Evolutionary conservation across 2,888 invertebrate species (phyloP), one percentile per base, ranked within the genome.

Genomic region (Chromoteleia sp.): DNA sequence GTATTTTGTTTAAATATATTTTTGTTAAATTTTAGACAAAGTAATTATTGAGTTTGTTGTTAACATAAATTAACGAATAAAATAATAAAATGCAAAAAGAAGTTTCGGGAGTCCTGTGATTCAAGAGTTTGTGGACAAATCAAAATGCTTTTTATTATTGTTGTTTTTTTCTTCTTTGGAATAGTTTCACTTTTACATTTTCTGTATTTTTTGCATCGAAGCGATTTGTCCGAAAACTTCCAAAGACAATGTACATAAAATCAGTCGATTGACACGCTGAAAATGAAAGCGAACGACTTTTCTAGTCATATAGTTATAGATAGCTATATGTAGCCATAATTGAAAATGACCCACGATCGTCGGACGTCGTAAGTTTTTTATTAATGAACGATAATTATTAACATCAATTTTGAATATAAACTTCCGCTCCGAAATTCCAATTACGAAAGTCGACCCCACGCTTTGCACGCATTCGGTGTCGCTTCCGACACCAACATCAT

Each of bases 271-370:
- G 36, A 39, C 10, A 6, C 21, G 41, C 15, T 30, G 14, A 68
- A 58, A 56, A 6, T 2, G 7, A 59, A 10, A 7, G 21, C 50
- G 17, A 14, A 25, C 21, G 12, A 14, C 36, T 45, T 48, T 63
- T 33, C 75, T 75, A 75, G 65, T 75, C 67, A 59, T 67, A 65
- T 67, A 67, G 75, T 75, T 75, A 65, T 75, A 77, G 68, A 61
- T 63, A 61, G 70, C 70, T 77, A 77, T 70, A 77, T 76, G 76
- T 76, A 68, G 76, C 50, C 61, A 52, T 52, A 61, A 15, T 21
- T 25, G 7, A 63, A 30, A 52, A 15, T 12, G 29, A 56, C 12
- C 19, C 33, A 10, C 54, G 25, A 43, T 43, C 19, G 41, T 43
- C 59, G 25, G 45, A 7, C 0, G 17, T 54, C 33, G 19, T 36